Conservation (phyloP, 2,797 vertebrate genomes). For the Phalanger gymnotis region DNA sequence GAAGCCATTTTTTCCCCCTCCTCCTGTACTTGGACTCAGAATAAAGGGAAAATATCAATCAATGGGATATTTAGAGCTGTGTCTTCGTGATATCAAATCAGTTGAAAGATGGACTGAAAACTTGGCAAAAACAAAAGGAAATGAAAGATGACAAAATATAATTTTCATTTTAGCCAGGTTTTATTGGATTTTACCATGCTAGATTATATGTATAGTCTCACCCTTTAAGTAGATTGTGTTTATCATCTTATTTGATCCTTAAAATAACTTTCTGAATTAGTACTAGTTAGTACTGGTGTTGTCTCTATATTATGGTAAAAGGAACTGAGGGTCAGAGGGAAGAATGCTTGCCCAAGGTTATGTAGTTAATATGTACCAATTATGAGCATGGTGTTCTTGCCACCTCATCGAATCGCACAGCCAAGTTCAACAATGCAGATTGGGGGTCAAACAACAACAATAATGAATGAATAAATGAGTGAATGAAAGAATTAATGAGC, state of each 20-base stretch:
- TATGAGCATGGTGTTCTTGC: background rate
- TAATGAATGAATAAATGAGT: background rate
- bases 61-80: background rate
- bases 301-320: background rate
- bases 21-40: background rate
- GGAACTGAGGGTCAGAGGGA: background rate
- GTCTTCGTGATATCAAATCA: background rate
- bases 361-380: background rate
- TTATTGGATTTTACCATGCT: background rate
- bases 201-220: background rate
- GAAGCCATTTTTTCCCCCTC: background rate
- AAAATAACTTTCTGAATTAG: background rate
- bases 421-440: background rate
- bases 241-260: background rate
- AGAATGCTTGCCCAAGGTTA: background rate
- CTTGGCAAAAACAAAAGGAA: background rate
- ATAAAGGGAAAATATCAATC: background rate
- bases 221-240: background rate
- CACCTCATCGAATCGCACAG: background rate
- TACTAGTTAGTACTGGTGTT: background rate
- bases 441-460: background rate
- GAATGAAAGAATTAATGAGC: background rate
- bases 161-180: background rate
- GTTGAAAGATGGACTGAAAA: background rate
- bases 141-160: background rate